phyloP scores from a whole-genome alignment of 2,888 invertebrate genomes.

The Rhogogaster chlorosoma region DNA sequence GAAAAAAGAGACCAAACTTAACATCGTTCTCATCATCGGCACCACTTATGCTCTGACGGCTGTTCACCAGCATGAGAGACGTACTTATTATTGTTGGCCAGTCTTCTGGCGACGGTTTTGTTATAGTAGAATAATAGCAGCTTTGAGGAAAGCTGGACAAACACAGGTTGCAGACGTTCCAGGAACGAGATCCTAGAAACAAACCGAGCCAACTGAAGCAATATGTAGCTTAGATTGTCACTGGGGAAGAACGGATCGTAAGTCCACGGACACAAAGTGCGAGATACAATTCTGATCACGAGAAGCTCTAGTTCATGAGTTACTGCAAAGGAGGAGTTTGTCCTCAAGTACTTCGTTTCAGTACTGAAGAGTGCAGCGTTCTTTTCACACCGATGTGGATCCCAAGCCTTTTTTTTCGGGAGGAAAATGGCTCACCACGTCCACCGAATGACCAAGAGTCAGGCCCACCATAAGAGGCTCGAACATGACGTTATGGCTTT shows the following conservation, averaged over 20 bases:
- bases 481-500: conserved; percentile 27
- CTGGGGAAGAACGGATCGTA: background rate
- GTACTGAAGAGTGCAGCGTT: background rate
- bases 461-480: conserved; percentile 12
- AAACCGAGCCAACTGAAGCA: background rate
- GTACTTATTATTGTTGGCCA: conserved; percentile 13
- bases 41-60: background rate
- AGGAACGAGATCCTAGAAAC: background rate
- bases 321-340: background rate
- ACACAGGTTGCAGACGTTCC: background rate
- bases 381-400: conserved; percentile 22
- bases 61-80: conserved; percentile 4
- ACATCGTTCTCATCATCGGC: background rate
- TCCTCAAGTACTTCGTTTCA: background rate
- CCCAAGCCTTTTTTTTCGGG: background rate
- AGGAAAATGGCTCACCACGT: conserved; percentile 25
- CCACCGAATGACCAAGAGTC: background rate
- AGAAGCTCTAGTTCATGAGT: background rate
- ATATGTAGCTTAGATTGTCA: conserved; percentile 1
- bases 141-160: background rate
- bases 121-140: background rate
- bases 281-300: background rate
- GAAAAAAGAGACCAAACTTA: background rate
- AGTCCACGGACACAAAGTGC: background rate
- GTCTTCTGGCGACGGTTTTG: background rate